These are phyloP conservation scores for Gnathochromis pfefferi DNA, from an alignment of 2,113 vertebrate genomes.

Conservation along the genomic window DNA sequence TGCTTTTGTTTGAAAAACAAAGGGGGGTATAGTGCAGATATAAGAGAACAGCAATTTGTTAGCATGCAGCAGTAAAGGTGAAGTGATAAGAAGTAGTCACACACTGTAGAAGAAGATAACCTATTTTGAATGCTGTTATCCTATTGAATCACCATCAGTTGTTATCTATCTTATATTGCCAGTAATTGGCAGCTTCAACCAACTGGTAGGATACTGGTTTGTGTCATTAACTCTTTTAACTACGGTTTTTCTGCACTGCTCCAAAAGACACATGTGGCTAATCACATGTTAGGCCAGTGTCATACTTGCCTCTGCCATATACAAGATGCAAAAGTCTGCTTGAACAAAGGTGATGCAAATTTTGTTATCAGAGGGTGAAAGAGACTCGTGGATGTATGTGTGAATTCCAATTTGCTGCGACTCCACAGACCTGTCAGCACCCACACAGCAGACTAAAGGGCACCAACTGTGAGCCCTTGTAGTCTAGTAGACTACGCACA, in stretches of 20 bases:
- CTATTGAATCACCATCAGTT: background rate
- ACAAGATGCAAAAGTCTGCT: background rate
- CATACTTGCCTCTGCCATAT: background rate
- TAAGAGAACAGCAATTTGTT: background rate
- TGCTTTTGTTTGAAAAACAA: background rate
- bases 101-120: background rate
- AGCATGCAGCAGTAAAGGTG: background rate
- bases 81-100: background rate
- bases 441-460: background rate
- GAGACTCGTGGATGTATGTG: background rate
- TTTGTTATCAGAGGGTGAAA: background rate
- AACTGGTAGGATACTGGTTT: background rate
- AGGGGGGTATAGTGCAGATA: background rate
- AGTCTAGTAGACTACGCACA: background rate
- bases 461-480: background rate
- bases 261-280: background rate
- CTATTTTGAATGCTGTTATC: background rate
- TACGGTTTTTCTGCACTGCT: background rate
- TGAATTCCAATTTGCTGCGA: background rate
- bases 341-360: background rate
- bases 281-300: background rate
- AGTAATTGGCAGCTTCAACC: background rate
- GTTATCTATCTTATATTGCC: background rate
- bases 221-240: background rate
- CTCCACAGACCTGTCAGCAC: background rate